phyloP scores from a whole-genome alignment of 2,113 vertebrate species.

The Galeopterus variegatus region DNA sequence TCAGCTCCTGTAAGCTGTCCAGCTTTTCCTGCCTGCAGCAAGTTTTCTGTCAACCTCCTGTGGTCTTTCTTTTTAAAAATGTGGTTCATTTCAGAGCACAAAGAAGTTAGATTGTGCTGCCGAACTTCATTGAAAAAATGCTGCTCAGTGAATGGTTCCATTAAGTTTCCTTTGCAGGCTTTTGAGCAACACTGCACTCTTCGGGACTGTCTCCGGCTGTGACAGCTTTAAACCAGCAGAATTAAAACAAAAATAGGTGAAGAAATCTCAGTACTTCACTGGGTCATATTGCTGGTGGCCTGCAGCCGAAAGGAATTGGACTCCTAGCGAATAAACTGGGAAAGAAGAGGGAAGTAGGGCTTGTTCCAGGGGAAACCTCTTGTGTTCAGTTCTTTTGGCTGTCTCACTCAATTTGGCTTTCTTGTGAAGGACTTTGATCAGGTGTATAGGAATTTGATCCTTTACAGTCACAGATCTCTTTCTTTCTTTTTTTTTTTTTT shows the following conservation, averaged over 20 bases:
- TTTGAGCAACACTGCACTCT: conserved; percentile 47
- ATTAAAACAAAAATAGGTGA: conserved; percentile 60
- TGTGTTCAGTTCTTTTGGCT: conserved; percentile 51
- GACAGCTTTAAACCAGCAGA: conserved; percentile 67
- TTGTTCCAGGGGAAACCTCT: conserved; percentile 29
- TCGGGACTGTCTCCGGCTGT: not conserved
- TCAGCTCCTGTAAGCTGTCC: conserved; percentile 59
- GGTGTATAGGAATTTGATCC: conserved; percentile 77
- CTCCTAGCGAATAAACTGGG: not conserved
- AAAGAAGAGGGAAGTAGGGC: conserved; percentile 47
- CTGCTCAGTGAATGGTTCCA: conserved; percentile 67
- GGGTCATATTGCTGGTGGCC: conserved; percentile 35
- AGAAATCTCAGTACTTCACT: conserved; percentile 74
- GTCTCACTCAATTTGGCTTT: conserved; percentile 70
- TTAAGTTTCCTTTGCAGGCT: conserved; percentile 71
- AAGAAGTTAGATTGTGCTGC: conserved; percentile 75
- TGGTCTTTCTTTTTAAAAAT: conserved; percentile 62
- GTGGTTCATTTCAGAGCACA: conserved; percentile 72
- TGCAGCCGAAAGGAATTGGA: conserved; percentile 70
- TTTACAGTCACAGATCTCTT: conserved; percentile 68
- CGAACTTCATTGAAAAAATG: conserved; percentile 70
- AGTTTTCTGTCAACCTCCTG: conserved; percentile 82
- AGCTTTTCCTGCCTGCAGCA: conserved; percentile 82
- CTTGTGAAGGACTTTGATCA: conserved; percentile 70
- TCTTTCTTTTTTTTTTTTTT: too few relatives aligned